Conservation (phyloP, 2,113 vertebrate species). For the Hippocampus comes region DNA sequence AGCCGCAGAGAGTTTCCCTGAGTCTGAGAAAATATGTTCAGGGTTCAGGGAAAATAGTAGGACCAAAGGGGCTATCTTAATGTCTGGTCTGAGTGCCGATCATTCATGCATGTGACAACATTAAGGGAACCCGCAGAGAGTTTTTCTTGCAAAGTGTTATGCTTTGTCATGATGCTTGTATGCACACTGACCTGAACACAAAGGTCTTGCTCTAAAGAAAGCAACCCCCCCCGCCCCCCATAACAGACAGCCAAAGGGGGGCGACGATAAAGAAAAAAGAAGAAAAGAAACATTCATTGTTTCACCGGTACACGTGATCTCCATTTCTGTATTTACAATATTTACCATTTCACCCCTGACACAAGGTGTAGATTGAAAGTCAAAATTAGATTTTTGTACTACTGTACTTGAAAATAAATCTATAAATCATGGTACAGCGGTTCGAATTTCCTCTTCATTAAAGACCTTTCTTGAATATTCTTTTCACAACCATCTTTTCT, state of each 20-base stretch:
- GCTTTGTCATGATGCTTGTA: constrained; percentile 45
- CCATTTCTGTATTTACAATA: no score
- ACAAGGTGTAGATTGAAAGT: no score
- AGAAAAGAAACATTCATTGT: background rate
- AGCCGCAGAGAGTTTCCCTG: constrained; percentile 38
- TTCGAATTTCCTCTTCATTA: no score
- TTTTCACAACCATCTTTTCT: no score
- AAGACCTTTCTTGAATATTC: no score
- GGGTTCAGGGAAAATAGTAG: background rate
- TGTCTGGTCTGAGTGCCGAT: constrained; percentile 36
- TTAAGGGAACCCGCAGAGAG: constrained; percentile 46
- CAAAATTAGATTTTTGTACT: no score
- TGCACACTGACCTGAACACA: constrained; percentile 60
- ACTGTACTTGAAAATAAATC: no score
- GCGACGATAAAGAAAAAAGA: background rate
- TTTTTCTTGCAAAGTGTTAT: constrained; percentile 54
- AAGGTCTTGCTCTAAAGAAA: constrained; percentile 36
- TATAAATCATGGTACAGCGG: no score
- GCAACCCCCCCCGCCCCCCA: background rate
- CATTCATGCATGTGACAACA: constrained; percentile 60
- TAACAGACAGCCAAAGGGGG: background rate
- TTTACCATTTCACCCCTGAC: no score
- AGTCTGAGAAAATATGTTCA: background rate
- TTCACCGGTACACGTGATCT: background rate
- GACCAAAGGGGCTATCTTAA: background rate